Percentiles rank a stretch among this genome's conserved stretches.
phyloP scores from a whole-genome alignment of 2,113 vertebrate species.

The Paradoxurus hermaphroditus region DNA sequence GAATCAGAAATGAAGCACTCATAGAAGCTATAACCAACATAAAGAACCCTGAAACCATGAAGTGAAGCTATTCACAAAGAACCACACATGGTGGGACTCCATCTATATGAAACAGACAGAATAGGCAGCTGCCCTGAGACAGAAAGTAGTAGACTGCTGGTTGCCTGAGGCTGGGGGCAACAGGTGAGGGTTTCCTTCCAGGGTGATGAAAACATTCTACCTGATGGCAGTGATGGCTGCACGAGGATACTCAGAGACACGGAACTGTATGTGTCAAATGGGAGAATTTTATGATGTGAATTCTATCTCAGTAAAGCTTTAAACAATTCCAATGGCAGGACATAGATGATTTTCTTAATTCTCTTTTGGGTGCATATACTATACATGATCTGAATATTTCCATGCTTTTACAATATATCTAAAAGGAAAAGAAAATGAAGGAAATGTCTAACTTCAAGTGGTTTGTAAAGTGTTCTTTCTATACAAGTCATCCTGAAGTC shows the following conservation, averaged over 20 bases:
- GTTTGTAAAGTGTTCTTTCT: background rate
- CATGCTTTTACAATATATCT: background rate
- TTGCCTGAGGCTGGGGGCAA: background rate
- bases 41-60: no score
- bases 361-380: background rate
- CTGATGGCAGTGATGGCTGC: background rate
- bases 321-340: background rate
- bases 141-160: background rate
- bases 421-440: constrained; percentile 11
- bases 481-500: background rate
- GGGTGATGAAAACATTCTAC: background rate
- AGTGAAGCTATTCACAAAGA: background rate
- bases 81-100: background rate
- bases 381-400: background rate
- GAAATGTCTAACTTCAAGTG: background rate
- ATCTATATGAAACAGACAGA: background rate
- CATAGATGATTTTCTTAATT: constrained; percentile 11
- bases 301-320: background rate
- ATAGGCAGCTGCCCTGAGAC: background rate
- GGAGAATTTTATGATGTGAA: background rate
- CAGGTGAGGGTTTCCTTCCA: background rate
- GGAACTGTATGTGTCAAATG: background rate
- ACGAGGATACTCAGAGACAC: background rate
- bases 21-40: no score
- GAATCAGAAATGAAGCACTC: background rate